Conservation (phyloP, 2,888 invertebrate genomes). For the Acholoe squamosa region DNA sequence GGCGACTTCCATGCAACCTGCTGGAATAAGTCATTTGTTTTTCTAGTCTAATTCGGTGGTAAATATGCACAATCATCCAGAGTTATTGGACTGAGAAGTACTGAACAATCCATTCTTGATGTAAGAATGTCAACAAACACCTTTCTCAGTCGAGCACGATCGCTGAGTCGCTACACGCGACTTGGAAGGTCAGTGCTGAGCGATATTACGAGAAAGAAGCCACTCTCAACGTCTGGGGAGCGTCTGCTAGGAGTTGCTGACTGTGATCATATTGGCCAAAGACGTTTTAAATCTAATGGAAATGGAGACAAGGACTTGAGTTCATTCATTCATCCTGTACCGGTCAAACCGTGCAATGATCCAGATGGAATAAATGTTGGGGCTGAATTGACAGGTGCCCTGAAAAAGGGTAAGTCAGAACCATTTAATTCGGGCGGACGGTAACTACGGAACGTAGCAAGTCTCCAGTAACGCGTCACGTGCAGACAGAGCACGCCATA, state of each 20-base stretch:
- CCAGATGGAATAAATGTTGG: constrained; percentile 90
- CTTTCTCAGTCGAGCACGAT: neutral
- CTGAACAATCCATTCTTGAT: no score
- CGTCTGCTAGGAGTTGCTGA: neutral
- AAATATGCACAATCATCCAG: no score
- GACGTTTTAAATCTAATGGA: constrained; percentile 6
- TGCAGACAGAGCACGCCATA: no score
- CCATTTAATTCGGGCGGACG: neutral
- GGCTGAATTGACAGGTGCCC: constrained; percentile 91
- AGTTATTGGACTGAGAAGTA: no score
- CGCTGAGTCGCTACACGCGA: neutral
- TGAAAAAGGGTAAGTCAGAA: constrained; percentile 86
- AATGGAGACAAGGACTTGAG: constrained; percentile 69
- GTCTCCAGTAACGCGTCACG: no score
- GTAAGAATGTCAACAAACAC: neutral
- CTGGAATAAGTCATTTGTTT: neutral
- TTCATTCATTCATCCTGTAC: constrained; percentile 74
- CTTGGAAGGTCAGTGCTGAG: constrained; percentile 35
- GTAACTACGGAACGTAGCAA: no score
- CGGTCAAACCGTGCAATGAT: constrained; percentile 70
- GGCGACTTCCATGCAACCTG: neutral
- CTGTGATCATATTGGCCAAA: neutral
- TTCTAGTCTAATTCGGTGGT: no score
- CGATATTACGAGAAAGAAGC: constrained; percentile 33
- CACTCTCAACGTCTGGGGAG: neutral